Base-by-base conservation (phyloP, 2,113 vertebrate genomes). In the Pontoporia blainvillei region DNA sequence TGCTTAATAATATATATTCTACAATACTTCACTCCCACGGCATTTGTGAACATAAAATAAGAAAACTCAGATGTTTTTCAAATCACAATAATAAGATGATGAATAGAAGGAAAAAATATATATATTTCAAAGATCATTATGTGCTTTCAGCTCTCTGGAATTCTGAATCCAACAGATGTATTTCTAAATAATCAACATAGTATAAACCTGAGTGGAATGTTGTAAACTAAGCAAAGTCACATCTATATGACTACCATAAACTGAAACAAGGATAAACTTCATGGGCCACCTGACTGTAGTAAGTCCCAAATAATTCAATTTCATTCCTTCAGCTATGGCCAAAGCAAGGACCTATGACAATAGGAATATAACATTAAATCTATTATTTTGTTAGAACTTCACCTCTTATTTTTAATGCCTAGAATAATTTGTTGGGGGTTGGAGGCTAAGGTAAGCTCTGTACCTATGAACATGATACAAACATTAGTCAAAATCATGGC, bases 41-140 rank as follows among this genome's bases (percentile, higher is more conserved):
- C 46, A 44, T 59, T 79, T 64, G 5, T 82, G 39, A 71, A 15
- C 8, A 81, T 27, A 27, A 85, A 79, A 75, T 76, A 71, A 84
- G 49, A 52, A 88, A 54, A 71, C 1, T 39, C 31, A 76, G 17
- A 17, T 62, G 57, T 84, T 85, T 96, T 97, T 76, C n/a, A 91
- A 94, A 59, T 79, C 27, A 81, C 5, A 66, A 23, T n/a, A 73
- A 61, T 66, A 41, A 78, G 39, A 72, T 46, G 20, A 87, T 36
- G 23, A 81, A 23, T 10, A 94, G 41, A 79, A 87, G 44, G 52
- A 3, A 82, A 57, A 36, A 82, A 91, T 11, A 93, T 34, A 93
- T 34, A 34, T 31, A 93, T 91, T 88, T 94, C 79, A 66, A 94
- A 92, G 87, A 91, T 12, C n/a, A 72, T 75, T 10, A 69, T 73